Base-by-base conservation (phyloP, 1,140 invertebrate genomes). In the Rhagoletis zephyria region DNA sequence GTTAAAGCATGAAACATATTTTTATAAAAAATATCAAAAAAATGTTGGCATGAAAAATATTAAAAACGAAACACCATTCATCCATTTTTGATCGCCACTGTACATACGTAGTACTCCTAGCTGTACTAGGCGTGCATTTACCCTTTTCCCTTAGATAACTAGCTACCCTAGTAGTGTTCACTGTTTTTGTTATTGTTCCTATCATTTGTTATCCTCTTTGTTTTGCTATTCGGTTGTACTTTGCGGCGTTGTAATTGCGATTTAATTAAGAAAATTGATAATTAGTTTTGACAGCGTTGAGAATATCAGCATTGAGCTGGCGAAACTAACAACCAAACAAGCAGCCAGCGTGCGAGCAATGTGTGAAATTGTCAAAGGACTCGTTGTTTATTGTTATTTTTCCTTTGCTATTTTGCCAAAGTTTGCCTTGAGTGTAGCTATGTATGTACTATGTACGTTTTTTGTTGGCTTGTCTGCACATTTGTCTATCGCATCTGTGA, bases 201-300 rank as follows among this genome's bases (percentile, higher is more conserved):
- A n/a, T 7, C 63, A 45, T 61, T 86, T 65, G 85, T 42, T 86
- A 42, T 86, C 51, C 14, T 19, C 63, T 45, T 86, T 61, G 59
- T 86, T 65, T 86, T 19, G n/a, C 3, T 77, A 14, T 56, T 85
- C 7, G 30, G 7, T 87, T 40, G 12, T 48, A 81, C 74, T 56
- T 56, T 81, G 74, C 74, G 74, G 74, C 74, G 51, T 30, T 87
- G 86, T 87, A 87, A 87, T 87, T 87, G 86, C 86, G 86, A 64
- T 87, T 87, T 87, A 87, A 87, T 87, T 87, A 87, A 87, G 64
- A 87, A 87, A 87, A 87, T 87, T 87, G 64, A 87, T 87, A 87
- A 87, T 87, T 87, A 87, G 61, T 87, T 87, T 87, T 87, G 86
- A 87, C 86, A 87, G 86, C 86, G 51, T 59, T 9, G 74, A 30